These are phyloP conservation scores for Taenioides sp. DNA, from an alignment of 2,797 vertebrate genomes.

Conservation along the genomic window DNA sequence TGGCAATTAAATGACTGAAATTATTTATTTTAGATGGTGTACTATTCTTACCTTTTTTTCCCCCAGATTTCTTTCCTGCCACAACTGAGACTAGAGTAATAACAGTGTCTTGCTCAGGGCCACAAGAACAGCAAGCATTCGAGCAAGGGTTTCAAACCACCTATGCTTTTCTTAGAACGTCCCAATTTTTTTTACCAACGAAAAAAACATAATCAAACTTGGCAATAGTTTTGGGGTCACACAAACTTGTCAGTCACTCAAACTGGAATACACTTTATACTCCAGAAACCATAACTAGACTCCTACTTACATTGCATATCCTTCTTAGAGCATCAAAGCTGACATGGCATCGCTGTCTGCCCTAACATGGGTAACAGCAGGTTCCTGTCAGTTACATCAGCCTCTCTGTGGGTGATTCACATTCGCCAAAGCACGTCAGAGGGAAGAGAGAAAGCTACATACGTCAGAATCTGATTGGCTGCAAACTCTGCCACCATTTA, in stretches of 20 bases:
- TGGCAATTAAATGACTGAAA: too few species aligned
- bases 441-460: not conserved
- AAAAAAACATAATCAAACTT: slow-evolving; percentile 2
- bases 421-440: not conserved
- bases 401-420: not conserved
- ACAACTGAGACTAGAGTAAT: too few species aligned
- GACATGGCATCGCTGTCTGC: not conserved
- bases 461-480: not conserved
- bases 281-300: not conserved
- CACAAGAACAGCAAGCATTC: too few species aligned
- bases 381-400: slow-evolving; percentile 4
- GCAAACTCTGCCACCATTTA: not conserved
- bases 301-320: not conserved
- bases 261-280: not conserved
- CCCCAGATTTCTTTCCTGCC: too few species aligned
- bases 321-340: not conserved
- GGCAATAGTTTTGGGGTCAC: not conserved
- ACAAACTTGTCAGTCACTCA: not conserved
- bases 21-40: too few species aligned
- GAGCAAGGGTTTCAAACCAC: too few species aligned
- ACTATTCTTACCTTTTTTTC: too few species aligned
- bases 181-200: too few species aligned
- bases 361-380: not conserved
- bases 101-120: too few species aligned
- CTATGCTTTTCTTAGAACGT: too few species aligned